These are phyloP conservation scores for Carterocephalus palaemon DNA, from an alignment of 2,888 invertebrate genomes.

Conservation along the genomic window DNA sequence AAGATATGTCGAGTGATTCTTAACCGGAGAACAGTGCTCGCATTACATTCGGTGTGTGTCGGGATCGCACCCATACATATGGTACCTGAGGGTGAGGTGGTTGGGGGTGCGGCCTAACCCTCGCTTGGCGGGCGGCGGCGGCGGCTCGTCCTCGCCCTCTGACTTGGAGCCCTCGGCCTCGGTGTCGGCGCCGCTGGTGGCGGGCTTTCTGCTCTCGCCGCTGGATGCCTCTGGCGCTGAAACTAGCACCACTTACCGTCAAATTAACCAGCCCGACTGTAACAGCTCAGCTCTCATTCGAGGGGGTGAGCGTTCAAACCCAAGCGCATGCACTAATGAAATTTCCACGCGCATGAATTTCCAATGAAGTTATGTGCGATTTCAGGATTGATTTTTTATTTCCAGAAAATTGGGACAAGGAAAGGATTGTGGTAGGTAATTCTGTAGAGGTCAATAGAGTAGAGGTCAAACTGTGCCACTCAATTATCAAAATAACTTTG, in stretches of 20 bases:
- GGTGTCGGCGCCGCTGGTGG: slow-evolving; percentile 69
- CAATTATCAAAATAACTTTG: too few relatives aligned
- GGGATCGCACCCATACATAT: slow-evolving; percentile 61
- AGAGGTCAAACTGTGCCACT: too few relatives aligned
- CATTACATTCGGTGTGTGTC: slow-evolving; percentile 33
- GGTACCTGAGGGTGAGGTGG: slow-evolving; percentile 91
- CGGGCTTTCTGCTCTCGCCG: slow-evolving; percentile 41
- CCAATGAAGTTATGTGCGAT: too few relatives aligned
- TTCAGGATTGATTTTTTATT: too few relatives aligned
- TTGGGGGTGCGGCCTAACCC: slow-evolving; percentile 94
- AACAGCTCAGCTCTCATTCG: slow-evolving; percentile 32
- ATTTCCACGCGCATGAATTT: too few relatives aligned
- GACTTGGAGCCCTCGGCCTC: slow-evolving; percentile 87
- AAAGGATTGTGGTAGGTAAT: too few relatives aligned
- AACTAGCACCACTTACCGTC: slow-evolving; percentile 2
- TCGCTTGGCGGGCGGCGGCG: slow-evolving; percentile 80
- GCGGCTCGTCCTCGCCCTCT: slow-evolving; percentile 91
- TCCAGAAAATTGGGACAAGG: too few relatives aligned
- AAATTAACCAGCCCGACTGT: slow-evolving; percentile 46
- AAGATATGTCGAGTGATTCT: not conserved
- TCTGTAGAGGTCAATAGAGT: too few relatives aligned
- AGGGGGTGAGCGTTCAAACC: slow-evolving; percentile 3
- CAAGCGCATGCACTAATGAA: too few relatives aligned
- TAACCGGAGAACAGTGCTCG: slow-evolving; percentile 7
- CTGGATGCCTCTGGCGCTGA: slow-evolving; percentile 33